These are phyloP conservation scores for Sarcophaga subvicina DNA, from an alignment of 2,888 invertebrate species.

Conservation along the genomic window DNA sequence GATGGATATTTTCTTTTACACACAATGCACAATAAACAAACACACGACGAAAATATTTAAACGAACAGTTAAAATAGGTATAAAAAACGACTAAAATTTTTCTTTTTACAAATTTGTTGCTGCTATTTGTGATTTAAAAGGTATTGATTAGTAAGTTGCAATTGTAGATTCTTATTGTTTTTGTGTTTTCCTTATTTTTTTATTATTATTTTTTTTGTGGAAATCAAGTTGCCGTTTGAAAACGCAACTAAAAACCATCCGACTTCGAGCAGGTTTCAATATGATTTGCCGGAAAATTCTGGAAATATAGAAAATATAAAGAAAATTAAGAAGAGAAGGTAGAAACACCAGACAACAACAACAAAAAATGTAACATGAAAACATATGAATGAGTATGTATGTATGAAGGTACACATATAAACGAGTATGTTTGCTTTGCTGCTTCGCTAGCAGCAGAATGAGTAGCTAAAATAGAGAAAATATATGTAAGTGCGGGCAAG, in stretches of 20 bases:
- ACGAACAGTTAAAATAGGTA: not conserved
- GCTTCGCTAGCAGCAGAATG: not conserved
- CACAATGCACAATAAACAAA: conserved; percentile 16
- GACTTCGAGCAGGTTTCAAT: conserved; percentile 69
- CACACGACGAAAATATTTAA: conserved; percentile 51
- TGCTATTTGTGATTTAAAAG: conserved; percentile 5
- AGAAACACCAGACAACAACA: not conserved
- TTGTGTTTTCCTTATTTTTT: conserved; percentile 7
- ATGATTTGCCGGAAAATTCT: conserved; percentile 73
- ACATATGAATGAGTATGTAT: not conserved
- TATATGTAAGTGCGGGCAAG: conserved; percentile 41
- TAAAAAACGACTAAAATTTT: not conserved
- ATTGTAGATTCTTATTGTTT: conserved; percentile 22
- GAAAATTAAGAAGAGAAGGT: conserved; percentile 44
- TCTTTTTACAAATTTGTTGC: not conserved
- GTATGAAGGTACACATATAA: not conserved
- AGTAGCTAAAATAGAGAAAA: not conserved
- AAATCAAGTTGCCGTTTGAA: conserved; percentile 29
- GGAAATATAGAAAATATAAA: conserved; percentile 70
- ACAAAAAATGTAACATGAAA: not conserved
- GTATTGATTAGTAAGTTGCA: conserved; percentile 48
- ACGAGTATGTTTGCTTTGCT: conserved; percentile 4
- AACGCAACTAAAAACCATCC: conserved; percentile 53
- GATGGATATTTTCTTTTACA: conserved; percentile 43
- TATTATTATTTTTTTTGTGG: not conserved